Evolutionary conservation across 2,888 invertebrate genomes (phyloP).

Genomic region (Melinaea marsaeus): DNA sequence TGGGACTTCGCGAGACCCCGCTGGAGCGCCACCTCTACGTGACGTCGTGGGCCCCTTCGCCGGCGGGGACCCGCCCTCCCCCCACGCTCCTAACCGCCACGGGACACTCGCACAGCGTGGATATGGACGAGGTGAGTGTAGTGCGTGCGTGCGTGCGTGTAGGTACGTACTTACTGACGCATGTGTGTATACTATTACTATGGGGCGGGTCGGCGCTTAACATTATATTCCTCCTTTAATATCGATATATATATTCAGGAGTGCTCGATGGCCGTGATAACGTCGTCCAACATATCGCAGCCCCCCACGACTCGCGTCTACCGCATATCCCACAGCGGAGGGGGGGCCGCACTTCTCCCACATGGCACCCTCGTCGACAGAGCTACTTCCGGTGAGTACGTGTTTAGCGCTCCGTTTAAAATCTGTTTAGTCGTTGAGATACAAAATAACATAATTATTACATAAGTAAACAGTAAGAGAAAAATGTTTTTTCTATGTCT

Average conservation of each 20-base stretch:
- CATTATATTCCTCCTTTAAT: too few relatives aligned
- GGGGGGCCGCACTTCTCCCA: constrained; percentile 43
- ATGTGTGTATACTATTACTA: too few relatives aligned
- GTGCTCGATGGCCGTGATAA: constrained; percentile 88
- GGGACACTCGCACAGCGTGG: constrained; percentile 91
- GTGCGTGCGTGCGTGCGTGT: background rate
- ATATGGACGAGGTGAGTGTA: constrained; percentile 83
- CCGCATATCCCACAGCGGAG: constrained; percentile 85
- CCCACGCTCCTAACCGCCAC: constrained; percentile 87
- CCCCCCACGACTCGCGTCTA: constrained; percentile 89
- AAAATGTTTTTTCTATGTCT: constrained; percentile 3
- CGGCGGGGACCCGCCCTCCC: constrained; percentile 82
- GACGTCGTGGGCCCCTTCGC: constrained; percentile 83
- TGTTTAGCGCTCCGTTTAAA: background rate
- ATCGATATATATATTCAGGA: constrained; percentile 67
- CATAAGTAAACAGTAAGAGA: too few relatives aligned
- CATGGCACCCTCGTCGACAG: constrained; percentile 79
- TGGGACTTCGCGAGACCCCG: constrained; percentile 92
- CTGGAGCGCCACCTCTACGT: constrained; percentile 95
- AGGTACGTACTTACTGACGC: background rate
- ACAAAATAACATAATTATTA: too few relatives aligned
- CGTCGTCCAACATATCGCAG: constrained; percentile 89
- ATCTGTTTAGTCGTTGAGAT: too few relatives aligned
- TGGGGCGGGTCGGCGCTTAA: too few relatives aligned
- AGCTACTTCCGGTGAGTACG: constrained; percentile 44